Conservation (phyloP, 2,113 vertebrate genomes). For the Bufo bufo region DNA sequence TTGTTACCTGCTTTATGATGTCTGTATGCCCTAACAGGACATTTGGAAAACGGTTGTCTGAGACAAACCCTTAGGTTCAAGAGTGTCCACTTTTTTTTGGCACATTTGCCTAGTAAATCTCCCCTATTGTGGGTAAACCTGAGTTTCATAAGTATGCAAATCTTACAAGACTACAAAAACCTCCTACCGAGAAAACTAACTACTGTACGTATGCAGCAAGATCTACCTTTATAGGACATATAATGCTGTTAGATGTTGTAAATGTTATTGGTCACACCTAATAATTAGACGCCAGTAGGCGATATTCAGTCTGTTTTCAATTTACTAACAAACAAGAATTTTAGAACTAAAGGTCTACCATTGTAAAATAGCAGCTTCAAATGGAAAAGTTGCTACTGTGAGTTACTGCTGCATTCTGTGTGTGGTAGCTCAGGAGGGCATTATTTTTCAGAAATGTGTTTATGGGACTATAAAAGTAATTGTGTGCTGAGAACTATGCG, state of each 20-base stretch:
- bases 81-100: too few species aligned
- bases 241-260: background rate
- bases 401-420: slow-evolving; percentile 49
- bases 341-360: background rate
- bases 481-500: slow-evolving; percentile 51
- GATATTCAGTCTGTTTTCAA: slow-evolving; percentile 2
- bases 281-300: background rate
- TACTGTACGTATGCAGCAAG: background rate
- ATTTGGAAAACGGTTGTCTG: too few species aligned
- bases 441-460: slow-evolving; percentile 55
- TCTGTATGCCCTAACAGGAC: too few species aligned
- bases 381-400: background rate
- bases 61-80: too few species aligned
- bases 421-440: slow-evolving; percentile 47
- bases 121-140: too few species aligned
- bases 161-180: background rate
- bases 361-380: slow-evolving; percentile 14
- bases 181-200: background rate
- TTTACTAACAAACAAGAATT: background rate
- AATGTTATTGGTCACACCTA: background rate
- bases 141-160: background rate
- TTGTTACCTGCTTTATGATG: too few species aligned
- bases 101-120: too few species aligned
- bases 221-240: background rate
- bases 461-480: slow-evolving; percentile 54